These are phyloP conservation scores for Brachypteracias leptosomus DNA, from an alignment of 2,113 vertebrate genomes.

Conservation along the genomic window DNA sequence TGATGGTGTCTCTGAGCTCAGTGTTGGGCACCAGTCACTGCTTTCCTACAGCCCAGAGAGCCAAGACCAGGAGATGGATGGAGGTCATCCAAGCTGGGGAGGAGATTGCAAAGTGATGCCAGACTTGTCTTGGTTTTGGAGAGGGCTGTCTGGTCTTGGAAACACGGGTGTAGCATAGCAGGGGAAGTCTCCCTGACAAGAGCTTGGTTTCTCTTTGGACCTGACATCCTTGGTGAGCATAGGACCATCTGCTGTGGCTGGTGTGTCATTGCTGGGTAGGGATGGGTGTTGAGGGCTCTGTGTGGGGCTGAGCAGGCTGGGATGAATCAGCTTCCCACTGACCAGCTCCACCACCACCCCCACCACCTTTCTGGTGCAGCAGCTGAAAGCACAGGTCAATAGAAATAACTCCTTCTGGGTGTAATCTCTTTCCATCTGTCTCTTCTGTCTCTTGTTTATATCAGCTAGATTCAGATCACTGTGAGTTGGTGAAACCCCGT, in stretches of 20 bases:
- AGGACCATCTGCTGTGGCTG: neutral
- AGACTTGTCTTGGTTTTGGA: neutral
- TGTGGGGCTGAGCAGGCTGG: neutral
- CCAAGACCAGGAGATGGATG: neutral
- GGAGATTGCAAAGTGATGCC: rapidly evolving
- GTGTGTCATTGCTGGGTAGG: neutral
- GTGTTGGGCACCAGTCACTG: neutral
- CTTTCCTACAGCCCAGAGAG: neutral
- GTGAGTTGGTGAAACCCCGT: neutral
- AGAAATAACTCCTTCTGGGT: neutral
- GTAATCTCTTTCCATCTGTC: neutral
- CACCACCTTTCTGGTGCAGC: neutral
- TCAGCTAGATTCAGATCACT: neutral
- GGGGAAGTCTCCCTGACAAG: neutral
- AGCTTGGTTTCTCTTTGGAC: neutral
- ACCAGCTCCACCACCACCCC: neutral
- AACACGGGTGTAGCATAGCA: neutral
- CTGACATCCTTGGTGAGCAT: neutral
- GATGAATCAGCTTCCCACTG: neutral
- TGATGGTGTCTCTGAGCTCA: neutral
- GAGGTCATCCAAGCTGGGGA: neutral
- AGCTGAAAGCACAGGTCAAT: neutral
- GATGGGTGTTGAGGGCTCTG: neutral
- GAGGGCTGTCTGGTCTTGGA: neutral
- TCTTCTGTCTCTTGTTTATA: rapidly evolving